Percentiles rank a stretch among this genome's conserved stretches.
Evolutionary conservation across 2,888 invertebrate genomes (phyloP).

Genomic region (Machimus rusticus): DNA sequence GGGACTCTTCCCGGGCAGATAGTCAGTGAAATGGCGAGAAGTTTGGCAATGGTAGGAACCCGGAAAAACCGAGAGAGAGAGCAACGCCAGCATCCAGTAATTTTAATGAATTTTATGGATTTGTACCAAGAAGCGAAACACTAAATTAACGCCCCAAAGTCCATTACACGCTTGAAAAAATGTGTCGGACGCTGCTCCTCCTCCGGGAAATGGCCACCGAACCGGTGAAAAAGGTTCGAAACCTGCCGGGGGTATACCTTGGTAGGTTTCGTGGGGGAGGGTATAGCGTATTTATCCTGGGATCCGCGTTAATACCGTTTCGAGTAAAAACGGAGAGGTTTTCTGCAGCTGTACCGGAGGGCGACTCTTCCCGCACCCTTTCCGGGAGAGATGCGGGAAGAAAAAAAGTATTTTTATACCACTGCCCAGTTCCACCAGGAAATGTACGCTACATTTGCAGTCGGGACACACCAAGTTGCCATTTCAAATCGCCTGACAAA

Average conservation of each 20-base stretch:
- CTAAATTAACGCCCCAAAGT: conserved; percentile 44
- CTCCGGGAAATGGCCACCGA: neutral
- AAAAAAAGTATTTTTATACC: neutral
- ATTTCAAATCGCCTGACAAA: conserved; percentile 28
- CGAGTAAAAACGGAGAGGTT: neutral
- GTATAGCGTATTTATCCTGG: conserved; percentile 3
- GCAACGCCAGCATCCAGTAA: conserved; percentile 36
- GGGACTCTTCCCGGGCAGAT: neutral
- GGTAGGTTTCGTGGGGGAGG: neutral
- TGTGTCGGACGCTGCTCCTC: conserved; percentile 8
- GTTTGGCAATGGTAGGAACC: neutral
- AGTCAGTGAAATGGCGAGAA: neutral
- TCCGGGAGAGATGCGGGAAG: neutral
- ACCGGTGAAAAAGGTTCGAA: conserved; percentile 21
- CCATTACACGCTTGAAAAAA: conserved; percentile 46
- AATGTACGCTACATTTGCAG: neutral
- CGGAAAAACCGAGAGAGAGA: neutral
- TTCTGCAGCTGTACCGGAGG: neutral
- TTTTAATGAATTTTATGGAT: conserved; percentile 46
- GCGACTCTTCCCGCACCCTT: neutral
- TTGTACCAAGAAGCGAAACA: conserved; percentile 38
- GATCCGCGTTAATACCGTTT: neutral
- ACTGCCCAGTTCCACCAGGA: neutral
- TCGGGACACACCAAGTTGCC: neutral
- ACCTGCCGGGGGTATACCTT: neutral